Evolutionary conservation across 2,888 invertebrate species (phyloP).

Genomic region (Cerceris ruficornis): DNA sequence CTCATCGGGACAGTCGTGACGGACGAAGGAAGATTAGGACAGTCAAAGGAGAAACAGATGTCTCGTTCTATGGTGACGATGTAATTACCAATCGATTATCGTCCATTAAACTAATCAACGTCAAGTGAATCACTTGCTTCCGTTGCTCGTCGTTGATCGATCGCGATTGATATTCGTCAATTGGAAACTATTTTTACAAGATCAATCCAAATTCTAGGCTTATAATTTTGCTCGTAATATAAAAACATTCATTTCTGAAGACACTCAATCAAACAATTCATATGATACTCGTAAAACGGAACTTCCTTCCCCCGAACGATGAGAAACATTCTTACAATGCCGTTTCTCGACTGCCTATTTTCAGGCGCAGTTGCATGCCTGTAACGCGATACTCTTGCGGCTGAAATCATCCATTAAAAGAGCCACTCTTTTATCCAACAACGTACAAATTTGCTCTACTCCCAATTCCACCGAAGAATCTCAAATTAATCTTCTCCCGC

Average conservation of each 20-base stretch:
- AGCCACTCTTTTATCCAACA: slow-evolving; percentile 21
- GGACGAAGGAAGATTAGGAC: background rate
- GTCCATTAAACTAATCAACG: slow-evolving; percentile 65
- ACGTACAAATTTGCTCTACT: slow-evolving; percentile 15
- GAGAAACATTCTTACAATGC: background rate
- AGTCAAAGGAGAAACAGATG: slow-evolving; percentile 31
- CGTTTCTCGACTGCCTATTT: slow-evolving; percentile 38
- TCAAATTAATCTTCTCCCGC: slow-evolving; percentile 5
- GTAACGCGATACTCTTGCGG: slow-evolving; percentile 46
- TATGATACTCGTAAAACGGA: background rate
- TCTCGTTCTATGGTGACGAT: slow-evolving; percentile 10
- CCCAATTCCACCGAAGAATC: background rate
- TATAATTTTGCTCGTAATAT: background rate
- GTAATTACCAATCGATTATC: slow-evolving; percentile 68
- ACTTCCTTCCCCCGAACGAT: background rate
- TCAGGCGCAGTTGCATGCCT: slow-evolving; percentile 27
- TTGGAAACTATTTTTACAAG: background rate
- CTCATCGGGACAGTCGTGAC: background rate
- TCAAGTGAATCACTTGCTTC: slow-evolving; percentile 29
- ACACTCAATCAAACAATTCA: background rate
- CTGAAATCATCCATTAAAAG: slow-evolving; percentile 21
- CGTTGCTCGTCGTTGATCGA: slow-evolving; percentile 5
- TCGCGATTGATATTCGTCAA: background rate
- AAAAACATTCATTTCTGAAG: background rate
- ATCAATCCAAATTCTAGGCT: background rate